A percentile compares a stretch with the other conserved stretches of the same genome.
Conservation (phyloP, 2,113 vertebrate genomes). For the Oostethus manadensis region DNA sequence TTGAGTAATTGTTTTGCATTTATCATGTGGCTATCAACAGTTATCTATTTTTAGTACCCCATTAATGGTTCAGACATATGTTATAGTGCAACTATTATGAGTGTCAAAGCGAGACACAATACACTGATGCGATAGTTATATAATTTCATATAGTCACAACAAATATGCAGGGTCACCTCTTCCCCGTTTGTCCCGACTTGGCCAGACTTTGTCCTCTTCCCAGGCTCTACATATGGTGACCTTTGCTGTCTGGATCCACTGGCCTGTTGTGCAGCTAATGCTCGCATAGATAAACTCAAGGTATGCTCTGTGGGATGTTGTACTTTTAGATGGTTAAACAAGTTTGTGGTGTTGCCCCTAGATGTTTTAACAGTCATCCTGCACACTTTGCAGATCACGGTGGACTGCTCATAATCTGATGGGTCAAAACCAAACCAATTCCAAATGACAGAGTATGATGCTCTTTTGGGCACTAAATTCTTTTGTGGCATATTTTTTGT, state of each 20-base stretch:
- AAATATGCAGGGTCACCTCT: neutral
- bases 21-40: no score
- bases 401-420: neutral
- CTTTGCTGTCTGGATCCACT: neutral
- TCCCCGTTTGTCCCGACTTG: neutral
- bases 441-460: neutral
- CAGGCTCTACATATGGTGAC: neutral
- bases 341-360: slow-evolving; percentile 4
- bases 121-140: no score
- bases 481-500: neutral
- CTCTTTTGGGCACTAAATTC: neutral
- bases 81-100: neutral
- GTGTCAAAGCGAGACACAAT: no score
- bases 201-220: neutral
- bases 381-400: neutral
- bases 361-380: neutral
- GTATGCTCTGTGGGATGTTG: neutral
- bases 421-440: slow-evolving; percentile 1
- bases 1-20: no score
- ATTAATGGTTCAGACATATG: no score
- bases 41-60: no score
- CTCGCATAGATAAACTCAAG: neutral
- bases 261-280: no score
- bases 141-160: neutral
- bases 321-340: neutral